These are phyloP conservation scores for Astur gentilis DNA, from an alignment of 2,113 vertebrate genomes.

Conservation along the genomic window DNA sequence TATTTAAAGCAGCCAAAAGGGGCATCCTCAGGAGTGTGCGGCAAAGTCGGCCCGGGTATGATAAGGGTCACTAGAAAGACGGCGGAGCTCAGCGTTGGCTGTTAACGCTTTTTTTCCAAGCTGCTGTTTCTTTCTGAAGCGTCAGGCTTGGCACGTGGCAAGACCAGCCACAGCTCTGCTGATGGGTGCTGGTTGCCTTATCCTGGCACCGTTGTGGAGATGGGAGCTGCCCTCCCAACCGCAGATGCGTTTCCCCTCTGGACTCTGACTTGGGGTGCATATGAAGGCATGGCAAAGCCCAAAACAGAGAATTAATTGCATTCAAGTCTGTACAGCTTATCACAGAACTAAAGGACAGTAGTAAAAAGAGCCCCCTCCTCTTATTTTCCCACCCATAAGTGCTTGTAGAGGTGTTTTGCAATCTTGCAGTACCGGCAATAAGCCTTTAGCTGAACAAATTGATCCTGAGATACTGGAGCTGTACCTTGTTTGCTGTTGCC, in stretches of 20 bases:
- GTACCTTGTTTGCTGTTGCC: not conserved
- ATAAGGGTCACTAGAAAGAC: fast-evolving
- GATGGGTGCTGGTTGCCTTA: not conserved
- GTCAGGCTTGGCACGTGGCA: fast-evolving
- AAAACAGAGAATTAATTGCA: not conserved
- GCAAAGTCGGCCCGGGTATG: not conserved
- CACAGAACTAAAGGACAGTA: not conserved
- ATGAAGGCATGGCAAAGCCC: not conserved
- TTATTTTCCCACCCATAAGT: not conserved
- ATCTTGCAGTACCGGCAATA: not conserved
- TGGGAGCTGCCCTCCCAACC: not conserved
- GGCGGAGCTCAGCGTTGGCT: not conserved
- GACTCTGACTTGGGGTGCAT: not conserved
- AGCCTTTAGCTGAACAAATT: constrained; percentile 35
- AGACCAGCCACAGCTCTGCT: not conserved
- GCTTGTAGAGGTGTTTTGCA: not conserved
- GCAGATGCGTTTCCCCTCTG: not conserved
- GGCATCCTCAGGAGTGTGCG: not conserved
- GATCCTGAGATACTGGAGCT: not conserved
- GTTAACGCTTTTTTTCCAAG: not conserved
- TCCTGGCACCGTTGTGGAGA: not conserved
- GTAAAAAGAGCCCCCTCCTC: not conserved
- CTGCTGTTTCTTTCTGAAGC: not conserved
- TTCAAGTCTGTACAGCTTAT: not conserved
- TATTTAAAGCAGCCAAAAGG: not conserved